Conservation (phyloP, 2,113 vertebrate genomes). For the Aptenodytes forsteri region DNA sequence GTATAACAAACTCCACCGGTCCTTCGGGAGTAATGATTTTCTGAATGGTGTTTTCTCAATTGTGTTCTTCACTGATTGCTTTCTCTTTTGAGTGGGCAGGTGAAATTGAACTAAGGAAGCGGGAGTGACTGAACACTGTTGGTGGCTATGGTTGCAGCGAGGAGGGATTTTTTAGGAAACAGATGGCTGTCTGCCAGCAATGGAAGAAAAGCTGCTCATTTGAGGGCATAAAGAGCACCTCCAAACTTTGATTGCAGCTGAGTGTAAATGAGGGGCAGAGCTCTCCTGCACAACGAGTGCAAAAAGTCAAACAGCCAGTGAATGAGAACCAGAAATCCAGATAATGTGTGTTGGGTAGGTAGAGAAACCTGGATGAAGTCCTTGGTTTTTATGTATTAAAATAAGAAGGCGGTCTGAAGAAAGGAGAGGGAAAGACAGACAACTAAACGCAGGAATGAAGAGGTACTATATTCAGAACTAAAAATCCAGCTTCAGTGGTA, state of each 20-base stretch:
- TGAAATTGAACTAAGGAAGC: slow-evolving; percentile 21
- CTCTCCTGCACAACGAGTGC: background rate
- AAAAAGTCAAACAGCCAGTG: background rate
- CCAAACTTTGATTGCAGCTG: background rate
- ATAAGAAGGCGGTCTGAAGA: background rate
- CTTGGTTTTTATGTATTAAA: background rate
- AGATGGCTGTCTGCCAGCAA: background rate
- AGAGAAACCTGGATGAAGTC: background rate
- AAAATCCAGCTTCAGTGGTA: background rate
- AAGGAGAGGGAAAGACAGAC: background rate
- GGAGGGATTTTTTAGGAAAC: background rate
- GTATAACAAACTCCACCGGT: background rate
- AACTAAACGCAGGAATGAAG: background rate
- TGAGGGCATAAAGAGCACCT: background rate
- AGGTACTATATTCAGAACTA: background rate
- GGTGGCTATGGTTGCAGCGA: background rate
- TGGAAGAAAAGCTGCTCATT: background rate
- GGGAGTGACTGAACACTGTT: background rate
- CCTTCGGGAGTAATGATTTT: background rate
- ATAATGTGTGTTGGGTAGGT: background rate
- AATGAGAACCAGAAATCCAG: background rate
- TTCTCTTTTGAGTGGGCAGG: background rate
- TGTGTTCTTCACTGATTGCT: background rate
- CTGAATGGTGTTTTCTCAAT: background rate
- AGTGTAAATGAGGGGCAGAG: background rate